Conservation (phyloP, 2,113 vertebrate genomes). For the Cryptoleucopteryx plumbea region DNA sequence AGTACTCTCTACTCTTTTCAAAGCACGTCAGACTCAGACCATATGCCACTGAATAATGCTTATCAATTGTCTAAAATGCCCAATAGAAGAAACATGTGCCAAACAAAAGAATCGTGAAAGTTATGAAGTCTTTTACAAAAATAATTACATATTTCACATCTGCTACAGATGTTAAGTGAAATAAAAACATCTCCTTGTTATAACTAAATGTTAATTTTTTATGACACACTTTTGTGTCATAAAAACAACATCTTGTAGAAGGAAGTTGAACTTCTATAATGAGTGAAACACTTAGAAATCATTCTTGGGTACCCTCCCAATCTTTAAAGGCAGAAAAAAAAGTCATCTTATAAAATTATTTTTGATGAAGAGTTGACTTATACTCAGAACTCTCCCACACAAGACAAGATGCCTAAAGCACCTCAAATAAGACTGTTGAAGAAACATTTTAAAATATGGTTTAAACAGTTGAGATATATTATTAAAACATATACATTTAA, state of each 20-base stretch:
- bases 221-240: conserved; percentile 59
- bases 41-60: conserved; percentile 83
- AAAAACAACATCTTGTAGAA: conserved; percentile 53
- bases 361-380: background rate
- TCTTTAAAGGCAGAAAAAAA: background rate
- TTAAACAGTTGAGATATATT: background rate
- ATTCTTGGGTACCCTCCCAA: background rate
- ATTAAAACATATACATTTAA: background rate
- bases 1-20: conserved; percentile 81
- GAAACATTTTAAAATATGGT: background rate
- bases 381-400: background rate
- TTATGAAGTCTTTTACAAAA: conserved; percentile 69
- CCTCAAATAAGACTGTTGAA: background rate
- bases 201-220: conserved; percentile 70
- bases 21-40: conserved; percentile 81
- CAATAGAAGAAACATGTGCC: conserved; percentile 72
- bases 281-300: conserved; percentile 27
- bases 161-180: conserved; percentile 74
- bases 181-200: conserved; percentile 70
- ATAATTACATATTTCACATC: conserved; percentile 73
- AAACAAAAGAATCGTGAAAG: conserved; percentile 68
- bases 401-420: background rate
- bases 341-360: background rate
- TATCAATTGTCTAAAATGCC: conserved; percentile 75
- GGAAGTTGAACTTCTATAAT: conserved; percentile 31